Conservation (phyloP, 2,888 invertebrate genomes). For the Pyrrhia umbra region DNA sequence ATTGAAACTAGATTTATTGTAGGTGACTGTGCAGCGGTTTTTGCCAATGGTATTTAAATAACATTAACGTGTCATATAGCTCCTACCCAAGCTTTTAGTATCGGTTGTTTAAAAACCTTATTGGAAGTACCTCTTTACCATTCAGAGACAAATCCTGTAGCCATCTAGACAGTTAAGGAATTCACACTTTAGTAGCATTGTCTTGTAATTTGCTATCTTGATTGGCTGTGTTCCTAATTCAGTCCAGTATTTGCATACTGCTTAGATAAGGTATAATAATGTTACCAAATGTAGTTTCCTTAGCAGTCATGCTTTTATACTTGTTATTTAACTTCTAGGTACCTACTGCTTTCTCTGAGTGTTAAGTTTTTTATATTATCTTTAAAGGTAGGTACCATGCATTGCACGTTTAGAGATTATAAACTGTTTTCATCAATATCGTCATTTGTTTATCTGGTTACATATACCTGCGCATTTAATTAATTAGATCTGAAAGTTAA, state of each 20-base stretch:
- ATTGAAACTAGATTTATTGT: background rate
- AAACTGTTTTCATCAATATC: background rate
- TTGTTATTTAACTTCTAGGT: too few species aligned
- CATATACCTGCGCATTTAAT: constrained; percentile 21
- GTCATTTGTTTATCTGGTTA: constrained; percentile 7
- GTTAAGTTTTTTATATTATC: background rate
- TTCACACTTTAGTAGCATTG: constrained; percentile 51
- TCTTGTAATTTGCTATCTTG: constrained; percentile 53
- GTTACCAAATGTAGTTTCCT: constrained; percentile 19
- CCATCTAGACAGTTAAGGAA: constrained; percentile 34
- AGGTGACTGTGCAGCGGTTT: too few species aligned
- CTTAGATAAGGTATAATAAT: constrained; percentile 32
- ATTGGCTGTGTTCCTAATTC: constrained; percentile 38
- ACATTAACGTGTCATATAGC: background rate
- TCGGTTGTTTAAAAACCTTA: constrained; percentile 7
- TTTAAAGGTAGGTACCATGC: background rate
- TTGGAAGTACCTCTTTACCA: constrained; percentile 9
- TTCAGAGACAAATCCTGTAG: constrained; percentile 34
- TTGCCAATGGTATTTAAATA: too few species aligned
- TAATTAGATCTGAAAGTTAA: constrained; percentile 9
- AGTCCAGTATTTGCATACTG: constrained; percentile 43
- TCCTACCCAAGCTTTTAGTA: background rate
- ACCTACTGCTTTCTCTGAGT: too few species aligned
- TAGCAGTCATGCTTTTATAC: constrained; percentile 11
- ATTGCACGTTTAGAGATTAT: background rate